These are phyloP conservation scores for Axinella damicornis DNA, from an alignment of 37 sponge, comb jelly and placozoan genomes.

Conservation along the genomic window DNA sequence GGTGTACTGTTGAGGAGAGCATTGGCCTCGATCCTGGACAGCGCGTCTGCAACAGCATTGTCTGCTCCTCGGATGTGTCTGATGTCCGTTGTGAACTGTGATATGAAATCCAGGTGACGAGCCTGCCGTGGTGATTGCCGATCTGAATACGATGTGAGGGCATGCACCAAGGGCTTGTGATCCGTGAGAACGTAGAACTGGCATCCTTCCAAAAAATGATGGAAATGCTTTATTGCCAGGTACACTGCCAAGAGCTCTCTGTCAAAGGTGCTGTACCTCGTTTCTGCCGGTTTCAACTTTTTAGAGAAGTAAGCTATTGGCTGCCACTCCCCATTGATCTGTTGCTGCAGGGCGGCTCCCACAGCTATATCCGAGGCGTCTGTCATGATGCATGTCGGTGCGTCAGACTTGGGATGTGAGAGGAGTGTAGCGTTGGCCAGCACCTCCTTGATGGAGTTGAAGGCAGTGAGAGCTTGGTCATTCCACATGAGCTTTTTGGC, in stretches of 20 bases:
- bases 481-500: conserved; percentile 20
- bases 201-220: conserved; percentile 61
- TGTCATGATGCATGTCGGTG: conserved; percentile 55
- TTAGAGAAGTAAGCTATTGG: conserved; percentile 27
- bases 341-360: conserved; percentile 36
- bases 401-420: conserved; percentile 49
- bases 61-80: neutral
- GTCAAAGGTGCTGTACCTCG: conserved; percentile 70
- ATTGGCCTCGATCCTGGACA: neutral
- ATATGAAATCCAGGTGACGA: conserved; percentile 2
- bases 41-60: conserved; percentile 1
- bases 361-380: conserved; percentile 70
- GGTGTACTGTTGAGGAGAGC: no score
- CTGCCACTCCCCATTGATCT: neutral
- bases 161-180: conserved; percentile 47
- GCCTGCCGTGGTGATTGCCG: conserved; percentile 28
- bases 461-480: conserved; percentile 27
- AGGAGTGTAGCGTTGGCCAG: conserved; percentile 56
- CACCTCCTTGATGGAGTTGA: conserved; percentile 50
- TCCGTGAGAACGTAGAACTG: conserved; percentile 46
- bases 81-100: neutral
- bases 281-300: conserved; percentile 57
- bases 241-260: conserved; percentile 61
- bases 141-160: conserved; percentile 17
- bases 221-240: conserved; percentile 58